Evolutionary conservation across 2,888 invertebrate species (phyloP).

Genomic region (Drosophila colorata): DNA sequence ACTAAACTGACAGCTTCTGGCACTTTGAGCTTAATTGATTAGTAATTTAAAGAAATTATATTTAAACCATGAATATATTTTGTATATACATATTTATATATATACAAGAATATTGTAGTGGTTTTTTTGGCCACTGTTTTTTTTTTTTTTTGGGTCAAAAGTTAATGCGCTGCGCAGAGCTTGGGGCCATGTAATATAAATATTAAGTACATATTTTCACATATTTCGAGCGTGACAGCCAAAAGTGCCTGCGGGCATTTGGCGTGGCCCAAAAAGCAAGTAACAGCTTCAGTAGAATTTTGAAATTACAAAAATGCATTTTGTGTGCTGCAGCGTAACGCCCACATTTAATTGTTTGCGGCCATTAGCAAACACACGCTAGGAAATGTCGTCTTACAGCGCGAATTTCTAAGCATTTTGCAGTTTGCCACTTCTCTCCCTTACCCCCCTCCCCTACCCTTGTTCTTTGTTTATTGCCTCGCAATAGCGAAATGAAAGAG

Average conservation of each 20-base stretch:
- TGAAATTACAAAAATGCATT: conserved; percentile 38
- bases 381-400: conserved; percentile 30
- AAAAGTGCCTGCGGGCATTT: conserved; percentile 30
- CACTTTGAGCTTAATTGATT: conserved; percentile 73
- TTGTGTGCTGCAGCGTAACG: conserved; percentile 18
- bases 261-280: conserved; percentile 28
- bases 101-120: too few relatives aligned
- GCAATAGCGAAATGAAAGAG: background rate
- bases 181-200: conserved; percentile 22
- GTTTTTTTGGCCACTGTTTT: background rate
- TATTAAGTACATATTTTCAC: conserved; percentile 26
- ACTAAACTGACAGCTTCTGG: conserved; percentile 50
- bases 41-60: conserved; percentile 49
- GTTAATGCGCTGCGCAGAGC: conserved; percentile 39
- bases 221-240: conserved; percentile 53
- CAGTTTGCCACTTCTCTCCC: background rate
- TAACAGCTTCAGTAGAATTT: conserved; percentile 25
- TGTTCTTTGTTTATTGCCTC: conserved; percentile 6
- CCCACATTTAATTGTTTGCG: conserved; percentile 56
- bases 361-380: conserved; percentile 45
- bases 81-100: background rate
- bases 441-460: background rate
- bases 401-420: conserved; percentile 18
- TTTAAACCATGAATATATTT: conserved; percentile 24
- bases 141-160: conserved; percentile 50